A percentile compares a stretch with the other conserved stretches of the same genome.
Evolutionary conservation across 2,113 vertebrate genomes (phyloP).

Genomic region (Sceloporus tristichus): DNA sequence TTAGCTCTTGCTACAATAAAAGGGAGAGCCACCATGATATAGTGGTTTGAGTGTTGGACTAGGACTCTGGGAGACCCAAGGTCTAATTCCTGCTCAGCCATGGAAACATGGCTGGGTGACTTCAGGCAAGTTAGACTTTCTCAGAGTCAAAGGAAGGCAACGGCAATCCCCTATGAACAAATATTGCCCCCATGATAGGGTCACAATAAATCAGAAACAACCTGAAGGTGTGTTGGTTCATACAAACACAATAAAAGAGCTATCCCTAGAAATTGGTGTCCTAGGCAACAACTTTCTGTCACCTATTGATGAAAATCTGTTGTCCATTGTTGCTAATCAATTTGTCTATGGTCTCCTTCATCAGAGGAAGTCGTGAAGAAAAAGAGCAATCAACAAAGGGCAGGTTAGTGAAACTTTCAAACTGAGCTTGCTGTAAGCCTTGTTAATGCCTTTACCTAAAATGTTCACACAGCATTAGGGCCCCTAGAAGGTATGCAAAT

Average conservation of each 20-base stretch:
- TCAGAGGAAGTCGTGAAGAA: background rate
- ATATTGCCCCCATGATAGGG: too few species aligned
- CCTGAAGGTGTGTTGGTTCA: too few species aligned
- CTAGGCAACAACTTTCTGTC: background rate
- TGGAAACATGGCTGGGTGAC: too few species aligned
- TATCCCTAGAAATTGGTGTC: background rate
- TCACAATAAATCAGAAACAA: too few species aligned
- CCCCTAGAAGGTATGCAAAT: background rate
- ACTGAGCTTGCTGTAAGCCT: background rate
- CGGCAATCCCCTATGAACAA: too few species aligned
- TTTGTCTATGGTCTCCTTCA: background rate
- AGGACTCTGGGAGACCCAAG: too few species aligned
- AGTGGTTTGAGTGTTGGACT: too few species aligned
- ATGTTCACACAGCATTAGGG: background rate
- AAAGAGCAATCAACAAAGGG: background rate
- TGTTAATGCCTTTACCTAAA: background rate
- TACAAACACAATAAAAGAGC: background rate
- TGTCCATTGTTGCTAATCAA: background rate
- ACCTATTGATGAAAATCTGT: background rate
- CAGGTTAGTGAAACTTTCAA: background rate
- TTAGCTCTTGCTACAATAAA: background rate
- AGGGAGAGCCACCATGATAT: too few species aligned
- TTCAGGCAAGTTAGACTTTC: too few species aligned
- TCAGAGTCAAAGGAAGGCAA: too few species aligned
- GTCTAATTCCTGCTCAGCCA: too few species aligned